Percentiles rank a stretch among this genome's conserved stretches.
Evolutionary conservation across 2,797 vertebrate genomes (phyloP).

Genomic region (Parauchenoglanis punctatus): DNA sequence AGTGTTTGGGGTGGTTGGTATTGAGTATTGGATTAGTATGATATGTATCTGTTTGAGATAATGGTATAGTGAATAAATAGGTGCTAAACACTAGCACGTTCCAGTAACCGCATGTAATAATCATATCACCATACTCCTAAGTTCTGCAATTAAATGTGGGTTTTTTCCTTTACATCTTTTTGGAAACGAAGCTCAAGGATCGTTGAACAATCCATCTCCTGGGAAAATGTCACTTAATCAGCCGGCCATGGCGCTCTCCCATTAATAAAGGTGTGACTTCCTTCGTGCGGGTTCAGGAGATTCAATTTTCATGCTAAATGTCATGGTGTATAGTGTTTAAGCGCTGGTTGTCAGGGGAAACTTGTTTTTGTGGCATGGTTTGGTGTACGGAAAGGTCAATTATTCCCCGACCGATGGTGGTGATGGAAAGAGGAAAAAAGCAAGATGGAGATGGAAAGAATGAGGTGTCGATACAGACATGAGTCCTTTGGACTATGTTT

Average conservation of each 20-base stretch:
- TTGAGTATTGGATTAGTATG: not conserved
- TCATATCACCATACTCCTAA: not conserved
- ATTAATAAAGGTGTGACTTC: conserved; percentile 75
- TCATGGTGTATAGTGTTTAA: conserved; percentile 73
- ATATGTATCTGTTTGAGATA: not conserved
- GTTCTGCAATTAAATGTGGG: not conserved
- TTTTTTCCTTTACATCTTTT: conserved; percentile 36
- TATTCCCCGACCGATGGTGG: conserved; percentile 56
- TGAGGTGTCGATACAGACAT: not conserved
- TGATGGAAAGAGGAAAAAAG: not conserved
- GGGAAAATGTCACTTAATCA: conserved; percentile 75
- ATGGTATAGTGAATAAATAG: not conserved
- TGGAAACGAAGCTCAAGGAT: not conserved
- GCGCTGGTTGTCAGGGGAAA: conserved; percentile 65
- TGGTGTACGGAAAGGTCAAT: conserved; percentile 78
- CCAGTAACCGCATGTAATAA: not conserved
- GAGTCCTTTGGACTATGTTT: not conserved
- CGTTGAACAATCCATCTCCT: not conserved
- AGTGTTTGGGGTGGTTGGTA: not conserved
- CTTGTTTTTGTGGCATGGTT: conserved; percentile 63
- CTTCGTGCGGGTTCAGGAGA: conserved; percentile 70
- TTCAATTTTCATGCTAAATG: conserved; percentile 80
- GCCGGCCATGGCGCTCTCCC: conserved; percentile 66
- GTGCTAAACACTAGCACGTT: not conserved
- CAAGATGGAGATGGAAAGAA: not conserved